Evolutionary conservation across 2,113 vertebrate genomes (phyloP), one percentile per base, ranked within the genome.

Genomic region (Hydrolagus affinis): DNA sequence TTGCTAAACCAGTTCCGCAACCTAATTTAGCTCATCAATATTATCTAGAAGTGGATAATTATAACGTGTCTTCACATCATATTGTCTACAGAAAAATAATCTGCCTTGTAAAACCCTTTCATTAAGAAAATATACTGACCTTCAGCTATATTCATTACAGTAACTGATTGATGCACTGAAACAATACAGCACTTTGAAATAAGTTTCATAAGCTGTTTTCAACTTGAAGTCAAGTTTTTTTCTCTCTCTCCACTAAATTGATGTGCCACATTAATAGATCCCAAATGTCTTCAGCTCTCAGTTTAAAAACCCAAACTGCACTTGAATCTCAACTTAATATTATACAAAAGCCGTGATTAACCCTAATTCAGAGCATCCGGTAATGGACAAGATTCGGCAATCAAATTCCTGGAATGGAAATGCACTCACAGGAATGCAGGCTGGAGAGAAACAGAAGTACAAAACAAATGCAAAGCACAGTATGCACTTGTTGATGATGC

Each of bases 401-500:
- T 66, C 19, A 59, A 60, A 83, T 10, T 64, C 7, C 78, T 66
- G 25, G 64, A 83, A 30, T 66, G 28, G 78, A 83, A 83, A 19
- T 66, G 78, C 25, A 66, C 8, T 68, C 23, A 28, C 66, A 62
- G 60, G 60, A 83, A 83, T 83, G 78, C 62, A 30, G 62, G 78
- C 15, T 17, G 23, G 66, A 68, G n/a, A 78, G 25, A 83, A 83
- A 83, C 25, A 32, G 60, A 83, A 28, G 60, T 28, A 66, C 11
- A 68, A 9, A 25, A 32, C 78, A 66, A 83, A 28, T 83, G 25
- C 25, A 66, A 83, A 62, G 32, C 78, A 83, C 17, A 83, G 78
- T 83, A 11, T 83, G 78, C 78, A 83, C 25, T 68, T 66, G 78
- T 64, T 66, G 64, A 32, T 19, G 78, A 66, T 83, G 78, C 78